Evolutionary conservation across 2,797 vertebrate species (phyloP), one percentile per base, ranked within the genome.

Genomic region (Megaceryle alcyon): DNA sequence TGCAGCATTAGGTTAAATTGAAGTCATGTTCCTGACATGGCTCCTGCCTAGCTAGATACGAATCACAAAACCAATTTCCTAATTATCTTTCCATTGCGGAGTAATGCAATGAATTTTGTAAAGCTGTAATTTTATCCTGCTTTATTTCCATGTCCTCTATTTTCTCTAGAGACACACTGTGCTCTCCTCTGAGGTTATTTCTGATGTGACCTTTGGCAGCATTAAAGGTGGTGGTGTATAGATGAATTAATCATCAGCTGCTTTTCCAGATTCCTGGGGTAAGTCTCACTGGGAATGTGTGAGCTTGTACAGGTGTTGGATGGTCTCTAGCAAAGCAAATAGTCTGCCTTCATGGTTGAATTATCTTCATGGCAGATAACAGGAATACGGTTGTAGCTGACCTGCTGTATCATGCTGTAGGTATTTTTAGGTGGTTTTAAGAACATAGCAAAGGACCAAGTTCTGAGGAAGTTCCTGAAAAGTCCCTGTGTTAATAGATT

Each of bases 71-170:
- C 37, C 92, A 90, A 92, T 85, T 86, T 96, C 93, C 88, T 92
- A 94, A 76, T 97, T 96, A 96, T 93, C 88, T 81, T 83, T 92
- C 81, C 82, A 81, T 81, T 93, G 89, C 80, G 73, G 85, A 59
- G 25, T 61, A 94, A 90, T 51, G 72, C 80, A 79, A 82, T 94
- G 49, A 53, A 41, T 88, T 97, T 83, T 92, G 61, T 75, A 35
- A 82, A 93, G 94, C 82, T 73, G 72, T 92, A 91, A 85, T 92
- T 88, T 92, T 83, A 93, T 89, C 64, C 88, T 85, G 69, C 37
- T 86, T 91, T 92, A 54, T 83, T 96, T 97, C 89, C 79, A 64
- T 3, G 69, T 49, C 82, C 73, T 59, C 63, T 86, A 0, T 86
- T 73, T 90, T 84, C 80, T 68, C 88, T 29, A 18, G 79, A 69